These are phyloP conservation scores for Typhlomys cinereus DNA, from an alignment of 2,113 vertebrate genomes.

Conservation along the genomic window DNA sequence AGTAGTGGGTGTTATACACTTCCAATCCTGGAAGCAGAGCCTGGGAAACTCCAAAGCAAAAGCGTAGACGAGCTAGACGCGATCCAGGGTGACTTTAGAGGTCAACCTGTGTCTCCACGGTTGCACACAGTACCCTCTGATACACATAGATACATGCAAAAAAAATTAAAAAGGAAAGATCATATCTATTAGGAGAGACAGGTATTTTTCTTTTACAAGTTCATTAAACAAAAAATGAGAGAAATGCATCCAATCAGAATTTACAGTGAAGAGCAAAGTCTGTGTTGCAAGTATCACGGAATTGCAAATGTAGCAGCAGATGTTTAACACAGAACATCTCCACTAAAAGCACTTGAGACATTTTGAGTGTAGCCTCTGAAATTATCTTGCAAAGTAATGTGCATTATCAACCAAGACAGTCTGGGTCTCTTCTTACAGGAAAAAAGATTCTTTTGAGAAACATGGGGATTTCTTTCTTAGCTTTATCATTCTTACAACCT, in stretches of 20 bases:
- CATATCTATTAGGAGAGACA: background rate
- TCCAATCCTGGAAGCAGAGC: too few species aligned
- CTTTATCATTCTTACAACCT: background rate
- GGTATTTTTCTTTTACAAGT: conserved; percentile 2
- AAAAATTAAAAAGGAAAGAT: background rate
- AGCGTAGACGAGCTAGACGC: too few species aligned
- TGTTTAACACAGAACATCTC: conserved; percentile 63
- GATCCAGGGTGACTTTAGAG: too few species aligned
- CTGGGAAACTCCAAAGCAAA: too few species aligned
- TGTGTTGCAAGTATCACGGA: conserved; percentile 35
- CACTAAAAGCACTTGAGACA: conserved; percentile 55
- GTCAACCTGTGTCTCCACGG: too few species aligned
- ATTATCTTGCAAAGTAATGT: conserved; percentile 54
- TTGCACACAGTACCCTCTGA: too few species aligned
- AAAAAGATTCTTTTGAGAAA: conserved; percentile 15
- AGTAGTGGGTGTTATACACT: too few species aligned
- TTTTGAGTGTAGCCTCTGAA: conserved; percentile 47
- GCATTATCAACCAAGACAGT: conserved; percentile 54
- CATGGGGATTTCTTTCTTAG: conserved; percentile 7
- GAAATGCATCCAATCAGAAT: background rate
- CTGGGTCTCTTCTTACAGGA: conserved; percentile 44
- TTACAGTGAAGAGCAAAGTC: conserved; percentile 46
- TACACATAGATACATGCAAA: too few species aligned
- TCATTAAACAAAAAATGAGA: conserved; percentile 29
- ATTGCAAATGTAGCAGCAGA: conserved; percentile 52